Evolutionary conservation across 2,113 vertebrate species (phyloP), one percentile per base, ranked within the genome.

Genomic region (Brachirus orientalis): DNA sequence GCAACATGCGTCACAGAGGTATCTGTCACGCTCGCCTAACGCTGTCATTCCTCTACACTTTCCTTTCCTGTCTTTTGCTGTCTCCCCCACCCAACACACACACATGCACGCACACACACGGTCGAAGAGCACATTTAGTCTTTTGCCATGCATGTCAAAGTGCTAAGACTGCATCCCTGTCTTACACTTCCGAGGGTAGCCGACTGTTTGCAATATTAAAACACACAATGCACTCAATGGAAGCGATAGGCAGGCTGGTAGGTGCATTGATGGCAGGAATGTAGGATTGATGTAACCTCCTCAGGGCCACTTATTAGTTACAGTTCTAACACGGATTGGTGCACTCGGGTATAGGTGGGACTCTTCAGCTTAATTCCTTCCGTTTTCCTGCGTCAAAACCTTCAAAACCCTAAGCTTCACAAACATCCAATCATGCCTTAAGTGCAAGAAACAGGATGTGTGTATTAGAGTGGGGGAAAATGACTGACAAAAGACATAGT

Each of bases 81-180:
- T 56, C 17, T 20, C 10, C 12, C 52, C 17, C 28, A 68, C 46
- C 63, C 56, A 44, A 63, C 40, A 46, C 69, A 41, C 68, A 66
- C 62, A 66, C 61, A 61, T n/a, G 19, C 43, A 14, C 44, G 2
- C 22, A 60, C 12, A 50, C 38, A 16, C 14, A 37, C 37, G 80
- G 76, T 56, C 75, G 48, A 80, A 83, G 77, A 82, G 70, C 69
- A 51, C 54, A 56, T 60, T 53, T 47, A 52, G 40, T 87, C 62
- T 75, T 50, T 69, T 72, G 76, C 72, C 44, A 69, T 85, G 80
- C 80, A 85, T 83, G 83, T 41, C 58, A 79, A 85, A 79, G 12
- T 19, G 60, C 56, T 66, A 60, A 59, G 44, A 63, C 46, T 74
- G 45, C 33, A 61, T 86, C 80, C 84, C 82, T 80, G 11, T 63